Evolutionary conservation across 2,888 invertebrate genomes (phyloP).

Genomic region (Uloborus plumipes): DNA sequence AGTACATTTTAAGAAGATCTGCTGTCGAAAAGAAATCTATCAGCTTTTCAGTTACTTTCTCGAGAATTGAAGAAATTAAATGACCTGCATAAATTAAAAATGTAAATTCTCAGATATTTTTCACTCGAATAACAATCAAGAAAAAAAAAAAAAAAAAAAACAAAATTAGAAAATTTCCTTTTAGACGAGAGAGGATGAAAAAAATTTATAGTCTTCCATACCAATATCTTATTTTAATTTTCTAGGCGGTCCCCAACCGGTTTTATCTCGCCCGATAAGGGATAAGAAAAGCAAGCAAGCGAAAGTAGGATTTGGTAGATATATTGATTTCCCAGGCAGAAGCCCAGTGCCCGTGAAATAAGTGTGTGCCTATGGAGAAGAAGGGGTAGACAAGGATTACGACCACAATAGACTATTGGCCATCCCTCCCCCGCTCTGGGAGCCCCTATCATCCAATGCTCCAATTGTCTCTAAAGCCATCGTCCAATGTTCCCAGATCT

Average conservation of each 20-base stretch:
- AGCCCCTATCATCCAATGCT: conserved; percentile 47
- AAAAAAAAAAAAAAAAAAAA: no score
- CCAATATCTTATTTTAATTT: conserved; percentile 2
- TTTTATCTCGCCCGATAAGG: conserved; percentile 33
- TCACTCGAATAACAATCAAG: no score
- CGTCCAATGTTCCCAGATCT: conserved; percentile 36
- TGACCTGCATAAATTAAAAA: no score
- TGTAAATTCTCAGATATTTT: no score
- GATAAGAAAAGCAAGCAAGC: conserved; percentile 35
- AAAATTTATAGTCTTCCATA: no score
- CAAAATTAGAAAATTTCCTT: no score
- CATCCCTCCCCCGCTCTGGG: conserved; percentile 6
- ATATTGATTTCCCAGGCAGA: conserved; percentile 58
- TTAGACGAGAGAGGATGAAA: no score
- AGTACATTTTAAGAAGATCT: no score
- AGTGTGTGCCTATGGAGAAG: conserved; percentile 53
- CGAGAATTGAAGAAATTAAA: no score
- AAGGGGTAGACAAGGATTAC: conserved; percentile 34
- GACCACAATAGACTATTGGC: conserved; percentile 58
- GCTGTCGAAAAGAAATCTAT: no score
- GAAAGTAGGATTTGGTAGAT: conserved; percentile 60
- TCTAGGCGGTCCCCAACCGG: conserved; percentile 31
- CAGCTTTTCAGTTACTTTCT: no score
- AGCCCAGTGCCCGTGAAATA: conserved; percentile 48
- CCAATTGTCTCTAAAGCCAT: conserved; percentile 52